Base-by-base conservation (phyloP, 2,888 invertebrate species). In the Autographa pulchrina region DNA sequence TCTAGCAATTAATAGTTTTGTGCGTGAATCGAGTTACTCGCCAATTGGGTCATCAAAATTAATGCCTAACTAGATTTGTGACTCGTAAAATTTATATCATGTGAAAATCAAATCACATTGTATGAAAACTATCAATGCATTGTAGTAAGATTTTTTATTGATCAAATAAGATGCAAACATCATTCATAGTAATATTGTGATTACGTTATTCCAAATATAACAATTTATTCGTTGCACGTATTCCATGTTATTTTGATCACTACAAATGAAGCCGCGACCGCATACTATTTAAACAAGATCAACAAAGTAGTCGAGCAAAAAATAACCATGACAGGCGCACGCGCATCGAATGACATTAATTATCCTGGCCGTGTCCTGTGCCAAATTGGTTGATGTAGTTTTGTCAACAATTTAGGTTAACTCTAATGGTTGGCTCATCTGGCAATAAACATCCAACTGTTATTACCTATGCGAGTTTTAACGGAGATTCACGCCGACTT, bases 381-480 rank as follows among this genome's bases (percentile, higher is more conserved):
- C 87, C 86, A 86, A 89, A 89, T 88, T 84, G 85, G 86, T 85
- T 85, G 80, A 80, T 83, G 83, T 77, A 82, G 81, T 83, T 83
- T 83, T 80, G 79, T 85, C 85, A 85, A 86, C 87, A 85, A 88
- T 78, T 20, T 87, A 71, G 89, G 88, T 86, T 86, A 69, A 71
- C 77, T 76, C 58, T 59, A 73, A 56, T 81, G 81, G 78, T 77
- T 72, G 60, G 65, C 20, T 68, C 66, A 67, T 35, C 62, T 70
- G 73, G 54, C 77, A 68, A 78, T 77, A 81, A 59, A 81, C 72
- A 8, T 54, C 65, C 67, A 77, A 67, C 78, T 67, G 38, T 31
- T 62, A 72, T 62, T 65, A 56, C 72, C 66, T 66, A 72, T 61
- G 54, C 68, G 65, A 16, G 68, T 65, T n/a, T n/a, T 56, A 70